Percentiles rank a stretch among this genome's conserved stretches.
These are phyloP conservation scores for Limenitis camilla DNA, from an alignment of 2,888 invertebrate species.

Conservation along the genomic window DNA sequence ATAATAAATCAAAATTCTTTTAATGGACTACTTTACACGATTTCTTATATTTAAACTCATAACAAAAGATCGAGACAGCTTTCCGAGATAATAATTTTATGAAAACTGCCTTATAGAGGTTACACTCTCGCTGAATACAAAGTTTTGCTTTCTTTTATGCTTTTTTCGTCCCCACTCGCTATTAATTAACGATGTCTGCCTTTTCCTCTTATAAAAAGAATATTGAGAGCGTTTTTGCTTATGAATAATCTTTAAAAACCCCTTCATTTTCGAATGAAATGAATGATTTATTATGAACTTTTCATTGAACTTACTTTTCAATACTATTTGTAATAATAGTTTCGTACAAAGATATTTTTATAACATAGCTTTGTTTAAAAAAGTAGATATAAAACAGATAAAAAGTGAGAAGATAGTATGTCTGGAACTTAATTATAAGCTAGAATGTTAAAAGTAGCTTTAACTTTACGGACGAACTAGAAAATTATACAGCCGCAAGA, in stretches of 20 bases:
- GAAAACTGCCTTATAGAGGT: slow-evolving; percentile 6
- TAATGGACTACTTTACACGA: no score
- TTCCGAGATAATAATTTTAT: slow-evolving; percentile 7
- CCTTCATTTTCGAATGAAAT: neutral
- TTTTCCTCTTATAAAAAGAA: slow-evolving; percentile 7
- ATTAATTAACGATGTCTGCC: slow-evolving; percentile 15
- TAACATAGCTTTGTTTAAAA: no score
- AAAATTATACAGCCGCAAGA: slow-evolving; percentile 6
- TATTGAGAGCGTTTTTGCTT: slow-evolving; percentile 6
- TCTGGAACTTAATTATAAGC: neutral
- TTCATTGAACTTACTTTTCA: neutral
- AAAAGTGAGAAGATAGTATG: no score
- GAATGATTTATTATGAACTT: neutral
- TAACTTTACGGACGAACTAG: neutral
- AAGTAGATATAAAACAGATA: no score
- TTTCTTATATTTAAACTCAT: neutral
- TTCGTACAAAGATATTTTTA: no score
- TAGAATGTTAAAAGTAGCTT: neutral
- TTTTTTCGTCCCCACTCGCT: slow-evolving; percentile 6
- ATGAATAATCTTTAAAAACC: slow-evolving; percentile 10
- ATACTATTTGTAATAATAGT: no score
- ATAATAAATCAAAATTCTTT: no score
- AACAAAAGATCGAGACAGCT: neutral
- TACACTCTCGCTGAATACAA: slow-evolving; percentile 6
- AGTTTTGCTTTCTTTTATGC: slow-evolving; percentile 2